phyloP scores from a whole-genome alignment of 1,140 invertebrate genomes.

The Platorchestia sp. region DNA sequence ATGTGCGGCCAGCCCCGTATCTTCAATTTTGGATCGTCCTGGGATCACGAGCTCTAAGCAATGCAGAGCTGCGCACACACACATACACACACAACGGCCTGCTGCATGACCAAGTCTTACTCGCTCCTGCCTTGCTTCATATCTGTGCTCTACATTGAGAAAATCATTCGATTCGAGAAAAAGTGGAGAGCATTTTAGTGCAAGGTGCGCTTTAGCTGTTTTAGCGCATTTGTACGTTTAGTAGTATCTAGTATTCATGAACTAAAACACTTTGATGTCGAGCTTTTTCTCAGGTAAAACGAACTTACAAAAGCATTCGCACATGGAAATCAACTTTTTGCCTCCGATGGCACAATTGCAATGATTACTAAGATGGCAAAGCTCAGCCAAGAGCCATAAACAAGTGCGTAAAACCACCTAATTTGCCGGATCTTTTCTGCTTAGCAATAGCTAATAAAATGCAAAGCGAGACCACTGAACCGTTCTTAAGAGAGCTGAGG shows the following conservation, averaged over 20 bases:
- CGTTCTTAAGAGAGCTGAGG: background rate
- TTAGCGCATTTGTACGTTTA: background rate
- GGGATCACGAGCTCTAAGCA: background rate
- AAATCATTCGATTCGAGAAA: background rate
- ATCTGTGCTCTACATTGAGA: background rate
- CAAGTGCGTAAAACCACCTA: background rate
- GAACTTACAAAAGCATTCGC: background rate
- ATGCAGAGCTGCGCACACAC: background rate
- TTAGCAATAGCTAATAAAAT: background rate
- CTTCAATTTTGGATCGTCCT: background rate
- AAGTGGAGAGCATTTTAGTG: background rate
- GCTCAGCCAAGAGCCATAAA: background rate
- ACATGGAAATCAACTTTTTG: background rate
- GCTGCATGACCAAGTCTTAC: background rate
- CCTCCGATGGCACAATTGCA: background rate
- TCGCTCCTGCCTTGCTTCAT: background rate
- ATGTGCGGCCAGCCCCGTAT: background rate
- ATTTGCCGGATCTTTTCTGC: background rate
- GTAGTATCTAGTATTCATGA: background rate
- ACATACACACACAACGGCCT: background rate
- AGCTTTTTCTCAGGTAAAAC: background rate
- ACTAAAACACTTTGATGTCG: background rate
- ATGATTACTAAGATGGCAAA: background rate
- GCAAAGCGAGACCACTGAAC: background rate
- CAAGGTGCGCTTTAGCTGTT: background rate